These are phyloP conservation scores for Tautogolabrus adspersus DNA, from an alignment of 2,113 vertebrate genomes.

Conservation along the genomic window DNA sequence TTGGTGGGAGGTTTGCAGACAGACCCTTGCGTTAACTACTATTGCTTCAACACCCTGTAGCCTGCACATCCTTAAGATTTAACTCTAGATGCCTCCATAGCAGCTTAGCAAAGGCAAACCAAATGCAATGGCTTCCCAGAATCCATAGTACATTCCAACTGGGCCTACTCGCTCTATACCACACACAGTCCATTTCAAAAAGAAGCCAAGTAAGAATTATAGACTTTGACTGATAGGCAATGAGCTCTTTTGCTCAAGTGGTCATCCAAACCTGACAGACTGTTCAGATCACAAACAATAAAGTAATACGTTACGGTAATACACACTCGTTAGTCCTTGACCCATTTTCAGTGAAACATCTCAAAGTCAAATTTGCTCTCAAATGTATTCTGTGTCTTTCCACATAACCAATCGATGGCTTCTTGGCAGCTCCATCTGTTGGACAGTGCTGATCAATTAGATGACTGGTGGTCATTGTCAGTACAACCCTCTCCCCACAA, in stretches of 20 bases:
- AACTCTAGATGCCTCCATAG: constrained; percentile 47
- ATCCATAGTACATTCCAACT: constrained; percentile 6
- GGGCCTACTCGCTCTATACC: no score
- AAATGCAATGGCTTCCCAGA: background rate
- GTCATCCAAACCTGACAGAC: constrained; percentile 43
- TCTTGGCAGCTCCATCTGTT: constrained; percentile 36
- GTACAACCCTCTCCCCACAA: constrained; percentile 50
- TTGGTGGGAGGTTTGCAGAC: constrained; percentile 54
- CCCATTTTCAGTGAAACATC: constrained; percentile 8
- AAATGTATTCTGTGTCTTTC: constrained; percentile 2
- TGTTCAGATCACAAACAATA: constrained; percentile 37
- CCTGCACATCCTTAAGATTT: constrained; percentile 66
- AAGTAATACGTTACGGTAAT: constrained; percentile 4
- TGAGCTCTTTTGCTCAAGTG: constrained; percentile 46
- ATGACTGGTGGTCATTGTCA: constrained; percentile 48
- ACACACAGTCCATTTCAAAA: constrained; percentile 55
- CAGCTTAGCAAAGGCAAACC: background rate
- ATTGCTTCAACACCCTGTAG: constrained; percentile 47
- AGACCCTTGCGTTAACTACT: constrained; percentile 44
- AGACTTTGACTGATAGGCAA: constrained; percentile 60
- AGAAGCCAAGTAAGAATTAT: constrained; percentile 45
- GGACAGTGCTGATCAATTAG: constrained; percentile 19
- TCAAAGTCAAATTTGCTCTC: constrained; percentile 25
- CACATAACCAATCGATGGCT: constrained; percentile 26
- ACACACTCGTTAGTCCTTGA: background rate